Base-by-base conservation (phyloP, 1,140 invertebrate species). In the Mamestra configurata region DNA sequence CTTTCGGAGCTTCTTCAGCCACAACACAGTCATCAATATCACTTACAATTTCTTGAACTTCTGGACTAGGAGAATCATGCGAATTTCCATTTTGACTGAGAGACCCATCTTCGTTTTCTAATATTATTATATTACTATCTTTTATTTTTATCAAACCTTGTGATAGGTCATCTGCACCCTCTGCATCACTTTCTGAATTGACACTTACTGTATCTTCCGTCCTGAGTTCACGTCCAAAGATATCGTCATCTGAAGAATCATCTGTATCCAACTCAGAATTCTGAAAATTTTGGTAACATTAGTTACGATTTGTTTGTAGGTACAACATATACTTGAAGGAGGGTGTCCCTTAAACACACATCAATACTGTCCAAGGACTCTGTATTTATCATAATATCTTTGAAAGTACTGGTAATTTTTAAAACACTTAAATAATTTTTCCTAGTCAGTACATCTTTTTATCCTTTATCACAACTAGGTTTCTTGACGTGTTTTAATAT, bases 21-120 rank as follows among this genome's bases (percentile, higher is more conserved):
- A 82, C 11, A 0, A 85, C 79, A 84, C 79, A 84, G 37, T 90
- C 85, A 53, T 89, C 90, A 83, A 86, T 87, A 76, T 90, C 88
- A 87, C 86, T 88, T 15, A 81, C 72, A 64, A 90, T 88, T 81
- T 92, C 88, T 40, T 89, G 84, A 27, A 89, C 76, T 70, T 91
- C 90, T 18, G 84, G 79, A 79, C 82, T 88, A 13, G 79, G 73
- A 64, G 83, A 80, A 15, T 80, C 82, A 55, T 79, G 79, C 24
- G 71, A 79, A 31, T 89, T 80, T 6, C 83, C 87, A 80, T 90
- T 88, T 49, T 86, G 70, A 70, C 68, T 82, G 20, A 80, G 79
- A 13, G 72, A 40, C 57, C 80, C 71, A 46, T 85, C 80, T 46
- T 89, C 82, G 71, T 84, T 87, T 79, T 86, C 80, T 79, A 83